Evolutionary conservation across 2,888 invertebrate genomes (phyloP).

Genomic region (Tigriopus californicus): DNA sequence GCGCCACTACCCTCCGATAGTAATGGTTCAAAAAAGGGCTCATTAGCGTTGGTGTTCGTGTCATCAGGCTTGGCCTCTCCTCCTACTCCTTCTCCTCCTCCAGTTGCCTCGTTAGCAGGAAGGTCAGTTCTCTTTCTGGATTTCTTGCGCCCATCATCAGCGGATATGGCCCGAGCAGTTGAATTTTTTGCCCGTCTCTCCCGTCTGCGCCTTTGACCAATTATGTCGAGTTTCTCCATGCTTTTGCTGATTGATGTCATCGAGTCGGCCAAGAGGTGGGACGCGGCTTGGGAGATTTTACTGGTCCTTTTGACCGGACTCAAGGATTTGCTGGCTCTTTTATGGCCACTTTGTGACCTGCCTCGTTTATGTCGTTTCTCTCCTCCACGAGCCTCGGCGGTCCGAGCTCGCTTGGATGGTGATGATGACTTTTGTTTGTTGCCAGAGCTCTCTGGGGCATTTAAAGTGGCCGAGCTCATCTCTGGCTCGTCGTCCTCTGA

Average conservation of each 20-base stretch:
- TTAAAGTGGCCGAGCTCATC: too few relatives aligned
- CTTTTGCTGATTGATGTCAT: constrained; percentile 14
- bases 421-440: not conserved
- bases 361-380: not conserved
- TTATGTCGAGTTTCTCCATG: constrained; percentile 14
- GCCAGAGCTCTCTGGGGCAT: not conserved
- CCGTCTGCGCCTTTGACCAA: not conserved
- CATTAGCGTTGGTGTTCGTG: too few relatives aligned
- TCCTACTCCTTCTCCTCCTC: not conserved
- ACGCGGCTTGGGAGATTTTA: not conserved
- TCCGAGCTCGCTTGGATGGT: not conserved
- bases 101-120: not conserved
- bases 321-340: not conserved
- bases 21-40: too few relatives aligned
- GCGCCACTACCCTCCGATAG: too few relatives aligned
- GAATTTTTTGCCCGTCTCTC: not conserved
- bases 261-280: not conserved
- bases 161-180: not conserved
- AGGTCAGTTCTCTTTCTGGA: too few relatives aligned
- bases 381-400: not conserved
- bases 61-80: too few relatives aligned
- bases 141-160: too few relatives aligned
- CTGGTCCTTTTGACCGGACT: not conserved
- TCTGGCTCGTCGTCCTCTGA: not conserved
- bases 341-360: not conserved